phyloP scores from a whole-genome alignment of 2,797 vertebrate genomes.

The Siniperca scherzeri region DNA sequence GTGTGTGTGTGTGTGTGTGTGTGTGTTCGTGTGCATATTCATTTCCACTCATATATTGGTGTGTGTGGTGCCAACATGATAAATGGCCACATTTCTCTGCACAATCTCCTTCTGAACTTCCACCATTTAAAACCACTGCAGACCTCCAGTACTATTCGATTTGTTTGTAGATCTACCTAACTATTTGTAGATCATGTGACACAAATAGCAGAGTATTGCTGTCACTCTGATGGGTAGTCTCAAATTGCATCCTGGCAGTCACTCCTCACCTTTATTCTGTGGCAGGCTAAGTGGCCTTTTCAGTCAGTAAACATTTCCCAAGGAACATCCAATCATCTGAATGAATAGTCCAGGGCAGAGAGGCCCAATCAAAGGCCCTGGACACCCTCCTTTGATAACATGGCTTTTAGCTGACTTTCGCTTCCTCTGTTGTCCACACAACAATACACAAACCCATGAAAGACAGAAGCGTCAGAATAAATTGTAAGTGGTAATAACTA shows the following conservation, averaged over 20 bases:
- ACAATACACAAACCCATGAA: slow-evolving; percentile 10
- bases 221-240: slow-evolving; percentile 40
- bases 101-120: background rate
- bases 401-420: slow-evolving; percentile 5
- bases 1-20: background rate
- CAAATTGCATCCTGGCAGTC: slow-evolving; percentile 47
- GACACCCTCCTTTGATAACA: slow-evolving; percentile 14
- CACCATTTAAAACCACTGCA: slow-evolving; percentile 6
- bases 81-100: slow-evolving; percentile 13
- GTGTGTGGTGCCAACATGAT: background rate
- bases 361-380: slow-evolving; percentile 35
- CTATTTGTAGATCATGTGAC: slow-evolving; percentile 39
- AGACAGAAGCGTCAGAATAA: slow-evolving; percentile 4
- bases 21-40: background rate
- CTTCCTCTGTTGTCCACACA: background rate
- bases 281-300: slow-evolving; percentile 59
- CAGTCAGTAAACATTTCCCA: slow-evolving; percentile 57
- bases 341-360: slow-evolving; percentile 28
- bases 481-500: background rate
- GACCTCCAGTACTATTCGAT: background rate
- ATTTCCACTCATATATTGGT: background rate
- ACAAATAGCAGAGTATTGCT: slow-evolving; percentile 30
- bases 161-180: slow-evolving; percentile 20
- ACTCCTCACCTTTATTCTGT: slow-evolving; percentile 43
- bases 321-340: slow-evolving; percentile 55